Evolutionary conservation across 2,888 invertebrate genomes (phyloP), one percentile per base, ranked within the genome.

Genomic region (Mesorhabditis spiculigera): DNA sequence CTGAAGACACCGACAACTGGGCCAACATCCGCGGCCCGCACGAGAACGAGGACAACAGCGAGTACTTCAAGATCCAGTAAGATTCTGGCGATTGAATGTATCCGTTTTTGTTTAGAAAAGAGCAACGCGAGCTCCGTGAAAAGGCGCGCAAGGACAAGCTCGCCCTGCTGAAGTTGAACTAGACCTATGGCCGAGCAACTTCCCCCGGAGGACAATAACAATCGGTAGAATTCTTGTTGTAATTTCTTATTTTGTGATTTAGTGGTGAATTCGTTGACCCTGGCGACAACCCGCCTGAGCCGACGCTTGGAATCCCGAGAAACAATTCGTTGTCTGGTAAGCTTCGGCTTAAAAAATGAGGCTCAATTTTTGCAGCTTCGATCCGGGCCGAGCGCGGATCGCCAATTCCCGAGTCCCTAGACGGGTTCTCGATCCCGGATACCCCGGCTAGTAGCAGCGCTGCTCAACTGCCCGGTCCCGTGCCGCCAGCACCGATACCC

Each of bases 11-110:
- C 5, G 85, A 85, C 45, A 78, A 75, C 68, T 85, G 84, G 84
- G 79, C 78, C 50, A 85, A 85, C 71, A 79, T 85, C 65, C 80
- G 85, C 45, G 85, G 83, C n/a, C 85, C 85, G 43, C 71, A 82
- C 63, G 79, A 78, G n/a, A 77, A 76, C 5, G 85, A 85, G 68
- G 81, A 82, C 71, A 78, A 79, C 67, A 71, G 73, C 13, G 71
- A 81, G 63, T 83, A 81, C 71, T 69, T 77, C 50, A 65, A 63
- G 10, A 75, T 75, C 62, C 77, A 78, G 81, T 81, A 41, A 41
- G 72, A 72, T 42, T 58, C 2, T 28, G 28, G 28, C 28, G 28
- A 8, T 68, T 16, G 4, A n/a, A 1, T 13, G 63, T 43, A 71
- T 13, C 44, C 16, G 28, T 63, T 45, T 5, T 64, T 2, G 67